These are phyloP conservation scores for Entelurus aequoreus DNA, from an alignment of 2,113 vertebrate genomes.

Conservation along the genomic window DNA sequence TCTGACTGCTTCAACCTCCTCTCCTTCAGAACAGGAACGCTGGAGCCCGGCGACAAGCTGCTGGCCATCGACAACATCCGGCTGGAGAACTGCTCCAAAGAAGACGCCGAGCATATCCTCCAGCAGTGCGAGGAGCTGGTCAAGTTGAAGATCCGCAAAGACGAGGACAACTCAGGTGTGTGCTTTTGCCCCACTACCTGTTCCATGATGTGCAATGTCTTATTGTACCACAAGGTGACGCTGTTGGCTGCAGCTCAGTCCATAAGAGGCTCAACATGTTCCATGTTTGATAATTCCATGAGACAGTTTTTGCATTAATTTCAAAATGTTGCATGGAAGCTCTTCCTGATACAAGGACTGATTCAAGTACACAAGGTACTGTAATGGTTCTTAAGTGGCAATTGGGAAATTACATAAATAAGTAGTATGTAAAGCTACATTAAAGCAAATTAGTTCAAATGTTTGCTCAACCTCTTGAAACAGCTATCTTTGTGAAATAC, in stretches of 20 bases:
- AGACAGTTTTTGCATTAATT: not conserved
- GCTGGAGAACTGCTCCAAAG: conserved; percentile 87
- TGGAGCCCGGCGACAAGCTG: conserved; percentile 94
- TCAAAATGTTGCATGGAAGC: no score
- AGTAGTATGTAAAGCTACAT: no score
- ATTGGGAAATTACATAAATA: no score
- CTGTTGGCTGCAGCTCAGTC: conserved; percentile 11
- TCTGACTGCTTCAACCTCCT: not conserved
- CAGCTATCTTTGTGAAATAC: not conserved
- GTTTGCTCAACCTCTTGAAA: no score
- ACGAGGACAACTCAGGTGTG: conserved; percentile 94
- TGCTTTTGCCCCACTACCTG: not conserved
- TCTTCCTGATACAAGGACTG: no score
- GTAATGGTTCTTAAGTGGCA: no score
- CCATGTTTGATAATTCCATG: not conserved
- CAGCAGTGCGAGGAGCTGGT: conserved; percentile 93
- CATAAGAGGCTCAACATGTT: not conserved
- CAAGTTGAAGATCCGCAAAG: conserved; percentile 94
- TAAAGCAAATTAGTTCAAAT: no score
- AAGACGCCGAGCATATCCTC: conserved; percentile 91
- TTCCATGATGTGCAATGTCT: not conserved
- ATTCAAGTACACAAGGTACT: no score
- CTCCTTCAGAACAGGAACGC: conserved; percentile 82
- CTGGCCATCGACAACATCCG: conserved; percentile 93
- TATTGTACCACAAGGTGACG: conserved; percentile 26